Base-by-base conservation (phyloP, 2,797 vertebrate genomes). In the Hyperoplus lanceolatus region DNA sequence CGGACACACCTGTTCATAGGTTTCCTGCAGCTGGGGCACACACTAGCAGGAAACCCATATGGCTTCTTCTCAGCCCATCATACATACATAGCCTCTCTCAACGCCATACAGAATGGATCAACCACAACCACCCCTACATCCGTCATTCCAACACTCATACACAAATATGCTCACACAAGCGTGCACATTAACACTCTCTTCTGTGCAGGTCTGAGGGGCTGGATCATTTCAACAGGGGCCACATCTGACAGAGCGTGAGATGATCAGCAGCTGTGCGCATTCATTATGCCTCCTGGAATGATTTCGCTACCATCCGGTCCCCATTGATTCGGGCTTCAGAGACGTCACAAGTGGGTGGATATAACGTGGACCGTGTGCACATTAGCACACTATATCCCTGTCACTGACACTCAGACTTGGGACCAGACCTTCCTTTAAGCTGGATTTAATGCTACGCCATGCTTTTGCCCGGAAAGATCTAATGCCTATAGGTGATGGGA, bases 201-300 rank as follows among this genome's bases (percentile, higher is more conserved):
- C 73, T 83, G 75, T 81, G 62, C 68, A 80, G 83, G 81, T 89
- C 82, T 86, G 21, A 79, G 60, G 73, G 73, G 55, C 75, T 80
- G 76, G 82, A 89, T 83, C 57, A 65, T 73, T 82, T 83, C 72
- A 83, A 84, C 72, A 72, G 78, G 70, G 73, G 49, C 68, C 70
- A 61, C 72, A 74, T 83, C 69, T 71, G 70, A 84, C 68, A 53
- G 60, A 61, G 80, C 76, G 63, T 60, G 73, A 29, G 77, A 21
- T 14, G 74, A 89, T 85, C 82, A 82, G 87, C 95, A 95, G 95
- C 94, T 95, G 94, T 87, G 83, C 46, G 68, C 89, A 94, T 94
- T 94, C 93, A 95, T 93, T 87, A 71, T 70, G 74, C 80, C 65
- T 91, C 80, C 87, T 83, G 86, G 85, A 77, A 84, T 81, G 59